These are phyloP conservation scores for Pyrochroa serraticornis DNA, from an alignment of 2,888 invertebrate species.

Conservation along the genomic window DNA sequence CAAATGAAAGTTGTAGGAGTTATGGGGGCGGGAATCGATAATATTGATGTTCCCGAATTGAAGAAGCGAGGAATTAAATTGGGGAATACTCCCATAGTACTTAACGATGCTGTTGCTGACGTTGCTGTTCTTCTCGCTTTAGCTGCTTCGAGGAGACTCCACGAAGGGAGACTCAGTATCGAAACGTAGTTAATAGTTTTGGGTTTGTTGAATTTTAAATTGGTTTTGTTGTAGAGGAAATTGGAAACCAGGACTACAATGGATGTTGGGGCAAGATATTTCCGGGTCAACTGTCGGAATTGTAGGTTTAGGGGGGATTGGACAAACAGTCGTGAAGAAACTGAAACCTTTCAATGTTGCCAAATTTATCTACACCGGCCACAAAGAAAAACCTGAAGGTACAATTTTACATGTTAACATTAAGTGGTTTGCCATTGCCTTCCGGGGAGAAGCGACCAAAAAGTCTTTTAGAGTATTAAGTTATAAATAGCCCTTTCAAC, in stretches of 20 bases:
- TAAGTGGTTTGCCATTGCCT: too few species aligned
- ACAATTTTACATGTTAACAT: constrained; percentile 12
- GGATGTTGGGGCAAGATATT: constrained; percentile 79
- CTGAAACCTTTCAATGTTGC: constrained; percentile 75
- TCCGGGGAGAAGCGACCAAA: too few species aligned
- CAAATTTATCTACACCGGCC: constrained; percentile 76
- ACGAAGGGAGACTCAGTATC: constrained; percentile 74
- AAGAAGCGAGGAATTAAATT: constrained; percentile 74
- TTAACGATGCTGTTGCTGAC: constrained; percentile 82
- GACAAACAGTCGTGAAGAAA: constrained; percentile 74
- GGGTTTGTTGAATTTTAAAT: background rate
- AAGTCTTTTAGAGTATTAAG: too few species aligned
- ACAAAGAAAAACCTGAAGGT: constrained; percentile 69
- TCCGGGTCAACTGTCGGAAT: constrained; percentile 81
- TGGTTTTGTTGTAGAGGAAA: constrained; percentile 60
- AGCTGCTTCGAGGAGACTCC: constrained; percentile 75
- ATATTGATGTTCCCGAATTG: constrained; percentile 76
- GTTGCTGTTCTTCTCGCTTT: constrained; percentile 78
- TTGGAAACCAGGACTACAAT: constrained; percentile 68
- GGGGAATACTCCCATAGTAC: constrained; percentile 79
- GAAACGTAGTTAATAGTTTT: constrained; percentile 59
- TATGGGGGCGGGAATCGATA: constrained; percentile 88
- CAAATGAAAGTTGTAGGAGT: constrained; percentile 77
- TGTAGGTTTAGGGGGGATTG: constrained; percentile 82
- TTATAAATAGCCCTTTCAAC: too few species aligned